These are phyloP conservation scores for Apodemus sylvaticus DNA, from an alignment of 2,113 vertebrate genomes.

Conservation along the genomic window DNA sequence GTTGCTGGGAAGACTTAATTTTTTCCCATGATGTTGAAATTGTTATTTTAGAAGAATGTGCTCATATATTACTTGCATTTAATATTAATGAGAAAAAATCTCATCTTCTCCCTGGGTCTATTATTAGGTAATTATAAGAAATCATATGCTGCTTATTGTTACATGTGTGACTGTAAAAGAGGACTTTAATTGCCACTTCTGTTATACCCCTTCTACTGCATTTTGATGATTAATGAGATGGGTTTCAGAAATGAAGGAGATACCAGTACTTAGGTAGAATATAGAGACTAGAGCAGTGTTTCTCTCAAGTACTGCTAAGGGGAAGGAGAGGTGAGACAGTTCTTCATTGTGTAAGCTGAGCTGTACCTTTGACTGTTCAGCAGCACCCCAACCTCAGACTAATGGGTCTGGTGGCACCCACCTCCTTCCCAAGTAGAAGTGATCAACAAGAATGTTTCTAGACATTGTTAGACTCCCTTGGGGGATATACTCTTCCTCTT, in stretches of 20 bases:
- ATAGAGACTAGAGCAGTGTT: not conserved
- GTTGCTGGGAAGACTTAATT: constrained; percentile 4
- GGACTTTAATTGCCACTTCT: not conserved
- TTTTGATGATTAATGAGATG: not conserved
- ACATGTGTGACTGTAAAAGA: not conserved
- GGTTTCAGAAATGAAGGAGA: not conserved
- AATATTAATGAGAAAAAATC: constrained; percentile 35
- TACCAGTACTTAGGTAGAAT: not conserved
- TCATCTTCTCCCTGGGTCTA: not conserved
- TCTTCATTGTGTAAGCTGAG: not conserved
- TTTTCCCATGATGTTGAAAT: constrained; percentile 32
- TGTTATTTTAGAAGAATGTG: constrained; percentile 26
- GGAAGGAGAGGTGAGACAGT: not conserved
- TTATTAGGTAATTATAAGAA: constrained; percentile 43
- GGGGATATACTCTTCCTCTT: not conserved
- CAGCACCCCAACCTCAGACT: not conserved
- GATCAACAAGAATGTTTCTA: not conserved
- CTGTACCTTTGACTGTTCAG: too few species aligned
- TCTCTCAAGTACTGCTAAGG: not conserved
- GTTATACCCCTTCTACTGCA: not conserved
- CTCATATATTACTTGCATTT: constrained; percentile 44
- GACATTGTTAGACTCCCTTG: not conserved
- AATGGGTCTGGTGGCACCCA: not conserved
- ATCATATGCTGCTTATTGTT: not conserved
- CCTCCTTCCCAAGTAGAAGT: too few species aligned